phyloP scores from a whole-genome alignment of 2,888 invertebrate species.

The Eledone cirrhosa region DNA sequence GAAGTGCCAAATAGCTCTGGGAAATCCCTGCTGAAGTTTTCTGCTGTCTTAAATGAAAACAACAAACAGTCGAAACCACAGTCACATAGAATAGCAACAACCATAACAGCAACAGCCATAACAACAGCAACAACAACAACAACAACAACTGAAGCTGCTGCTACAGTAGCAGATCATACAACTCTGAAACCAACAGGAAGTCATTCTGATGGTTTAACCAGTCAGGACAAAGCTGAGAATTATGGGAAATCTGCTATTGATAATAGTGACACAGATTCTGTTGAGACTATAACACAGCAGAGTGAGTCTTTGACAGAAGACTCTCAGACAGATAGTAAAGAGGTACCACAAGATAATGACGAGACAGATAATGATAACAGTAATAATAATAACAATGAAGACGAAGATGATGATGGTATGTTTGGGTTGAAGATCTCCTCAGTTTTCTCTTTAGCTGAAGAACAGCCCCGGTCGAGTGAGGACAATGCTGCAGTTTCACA shows the following conservation, averaged over 20 bases:
- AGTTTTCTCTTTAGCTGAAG: constrained; percentile 18
- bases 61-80: background rate
- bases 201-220: background rate
- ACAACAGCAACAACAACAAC: background rate
- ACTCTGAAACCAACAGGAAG: background rate
- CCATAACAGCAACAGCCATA: background rate
- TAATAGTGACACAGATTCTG: background rate
- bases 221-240: background rate
- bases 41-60: background rate
- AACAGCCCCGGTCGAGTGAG: background rate
- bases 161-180: background rate
- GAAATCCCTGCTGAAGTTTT: background rate
- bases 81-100: background rate
- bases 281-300: background rate
- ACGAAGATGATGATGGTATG: constrained; percentile 23
- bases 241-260: background rate
- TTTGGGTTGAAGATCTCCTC: constrained; percentile 16
- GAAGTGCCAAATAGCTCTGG: background rate
- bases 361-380: background rate
- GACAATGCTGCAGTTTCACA: background rate
- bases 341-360: background rate
- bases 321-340: background rate
- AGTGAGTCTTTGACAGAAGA: background rate
- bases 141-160: background rate
- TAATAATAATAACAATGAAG: background rate